Percentiles rank a stretch among this genome's conserved stretches.
Conservation (phyloP, 2,113 vertebrate species). For the Perca schrenkii region DNA sequence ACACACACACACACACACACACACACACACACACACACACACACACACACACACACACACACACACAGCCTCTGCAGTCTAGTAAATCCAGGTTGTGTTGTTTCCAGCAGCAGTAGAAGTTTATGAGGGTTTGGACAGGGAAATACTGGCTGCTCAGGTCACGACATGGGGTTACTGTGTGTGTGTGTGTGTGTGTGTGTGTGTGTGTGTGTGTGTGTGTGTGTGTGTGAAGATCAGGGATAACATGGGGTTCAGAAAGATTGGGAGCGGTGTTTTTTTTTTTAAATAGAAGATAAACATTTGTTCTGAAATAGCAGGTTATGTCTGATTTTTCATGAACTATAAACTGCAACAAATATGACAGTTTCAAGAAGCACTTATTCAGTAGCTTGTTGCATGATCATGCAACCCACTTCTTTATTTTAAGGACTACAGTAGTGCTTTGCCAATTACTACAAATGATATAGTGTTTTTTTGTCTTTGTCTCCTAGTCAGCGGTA, state of each 20-base stretch:
- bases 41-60: conserved; percentile 14
- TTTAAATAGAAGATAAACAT: background rate
- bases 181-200: conserved; percentile 6
- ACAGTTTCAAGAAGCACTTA: background rate
- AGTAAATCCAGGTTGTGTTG: conserved; percentile 66
- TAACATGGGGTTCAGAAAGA: background rate
- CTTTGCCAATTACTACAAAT: conserved; percentile 5
- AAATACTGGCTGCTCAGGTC: conserved; percentile 64
- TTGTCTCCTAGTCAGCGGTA: background rate
- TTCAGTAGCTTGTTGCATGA: background rate
- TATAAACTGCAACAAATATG: conserved; percentile 8
- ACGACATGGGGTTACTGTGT: conserved; percentile 60
- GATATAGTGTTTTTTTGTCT: background rate
- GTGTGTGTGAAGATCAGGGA: background rate
- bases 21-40: conserved; percentile 20
- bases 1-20: background rate
- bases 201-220: background rate
- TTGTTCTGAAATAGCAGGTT: conserved; percentile 11
- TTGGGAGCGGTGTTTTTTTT: background rate
- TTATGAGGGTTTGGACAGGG: conserved; percentile 62
- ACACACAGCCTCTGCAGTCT: conserved; percentile 42
- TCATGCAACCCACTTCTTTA: background rate
- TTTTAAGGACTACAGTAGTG: background rate
- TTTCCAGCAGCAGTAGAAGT: conserved; percentile 71
- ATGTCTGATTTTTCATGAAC: conserved; percentile 11